phyloP scores from a whole-genome alignment of 2,888 invertebrate genomes.

The Drosophila nr. fundita region DNA sequence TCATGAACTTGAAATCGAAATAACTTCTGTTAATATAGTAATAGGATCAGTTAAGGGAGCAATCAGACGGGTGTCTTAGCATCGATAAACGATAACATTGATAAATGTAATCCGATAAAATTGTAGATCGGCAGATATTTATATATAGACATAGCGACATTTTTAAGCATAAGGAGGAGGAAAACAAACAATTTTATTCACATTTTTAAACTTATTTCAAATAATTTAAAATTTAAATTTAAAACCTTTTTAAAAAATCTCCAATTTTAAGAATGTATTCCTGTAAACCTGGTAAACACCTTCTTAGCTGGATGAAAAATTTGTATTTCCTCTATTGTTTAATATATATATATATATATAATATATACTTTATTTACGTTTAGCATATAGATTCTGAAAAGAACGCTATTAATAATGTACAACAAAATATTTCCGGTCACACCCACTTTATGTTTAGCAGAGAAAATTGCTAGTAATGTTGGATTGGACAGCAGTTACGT shows the following conservation, averaged over 20 bases:
- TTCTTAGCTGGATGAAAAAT: background rate
- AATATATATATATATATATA: background rate
- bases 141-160: too few relatives aligned
- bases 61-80: background rate
- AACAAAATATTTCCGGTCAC: background rate
- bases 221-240: background rate
- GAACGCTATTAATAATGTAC: background rate
- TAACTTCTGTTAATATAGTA: background rate
- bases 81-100: background rate
- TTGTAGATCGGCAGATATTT: background rate
- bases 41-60: background rate
- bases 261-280: too few relatives aligned
- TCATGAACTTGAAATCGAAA: slow-evolving; percentile 40
- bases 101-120: background rate
- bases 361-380: background rate
- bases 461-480: background rate
- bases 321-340: background rate
- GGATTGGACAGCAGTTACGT: background rate
- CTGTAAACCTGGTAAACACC: too few relatives aligned
- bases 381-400: background rate
- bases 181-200: background rate
- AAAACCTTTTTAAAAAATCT: background rate
- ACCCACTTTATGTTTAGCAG: background rate
- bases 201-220: background rate
- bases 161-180: background rate